A percentile compares a stretch with the other conserved stretches of the same genome.
Conservation (phyloP, 2,113 vertebrate species). For the Prionailurus viverrinus region DNA sequence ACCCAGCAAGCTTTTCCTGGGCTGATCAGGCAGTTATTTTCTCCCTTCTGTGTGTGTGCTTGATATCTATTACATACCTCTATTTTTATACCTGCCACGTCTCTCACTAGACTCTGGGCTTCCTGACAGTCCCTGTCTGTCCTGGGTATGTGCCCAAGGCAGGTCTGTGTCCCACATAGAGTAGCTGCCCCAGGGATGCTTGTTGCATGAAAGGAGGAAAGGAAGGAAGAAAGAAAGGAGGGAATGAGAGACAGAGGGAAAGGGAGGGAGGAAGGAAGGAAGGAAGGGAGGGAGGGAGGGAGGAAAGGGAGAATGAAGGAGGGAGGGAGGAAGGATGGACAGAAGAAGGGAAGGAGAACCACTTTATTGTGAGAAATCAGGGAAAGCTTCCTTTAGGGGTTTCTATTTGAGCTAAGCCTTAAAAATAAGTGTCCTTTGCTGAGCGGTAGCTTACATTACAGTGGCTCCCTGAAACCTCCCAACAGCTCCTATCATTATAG, state of each 20-base stretch:
- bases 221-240: background rate
- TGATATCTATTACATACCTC: rapidly evolving
- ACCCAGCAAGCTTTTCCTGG: background rate
- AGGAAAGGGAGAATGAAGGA: too few species aligned
- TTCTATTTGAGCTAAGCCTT: background rate
- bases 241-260: background rate
- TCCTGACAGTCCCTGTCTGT: background rate
- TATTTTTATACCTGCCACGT: background rate
- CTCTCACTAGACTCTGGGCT: background rate
- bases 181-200: background rate
- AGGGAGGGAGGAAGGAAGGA: rapidly evolving
- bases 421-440: background rate
- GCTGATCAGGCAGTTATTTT: background rate
- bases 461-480: background rate
- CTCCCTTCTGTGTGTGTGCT: background rate
- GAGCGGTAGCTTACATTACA: background rate
- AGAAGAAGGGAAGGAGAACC: background rate
- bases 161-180: too few species aligned
- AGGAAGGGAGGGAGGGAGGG: rapidly evolving
- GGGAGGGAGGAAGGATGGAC: rapidly evolving
- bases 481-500: background rate
- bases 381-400: background rate
- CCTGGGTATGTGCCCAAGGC: background rate
- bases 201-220: background rate
- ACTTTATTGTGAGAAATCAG: background rate